Evolutionary conservation across 1,140 invertebrate genomes (phyloP).

Genomic region (Drosophila parvula): DNA sequence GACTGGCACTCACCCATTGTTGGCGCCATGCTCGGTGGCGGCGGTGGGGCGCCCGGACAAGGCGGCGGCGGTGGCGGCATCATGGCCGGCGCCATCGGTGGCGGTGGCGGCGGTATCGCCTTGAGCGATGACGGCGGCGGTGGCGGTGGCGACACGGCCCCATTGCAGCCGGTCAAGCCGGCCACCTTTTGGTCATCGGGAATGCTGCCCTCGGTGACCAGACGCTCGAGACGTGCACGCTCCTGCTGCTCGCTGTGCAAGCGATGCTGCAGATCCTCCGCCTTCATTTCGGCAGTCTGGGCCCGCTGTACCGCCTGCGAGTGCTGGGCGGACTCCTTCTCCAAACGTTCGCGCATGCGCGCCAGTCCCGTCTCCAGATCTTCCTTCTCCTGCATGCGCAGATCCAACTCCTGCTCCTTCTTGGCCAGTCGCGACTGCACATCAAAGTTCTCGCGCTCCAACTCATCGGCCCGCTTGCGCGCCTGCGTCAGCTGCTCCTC

Average conservation of each 20-base stretch:
- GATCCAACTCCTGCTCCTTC: slow-evolving; percentile 96
- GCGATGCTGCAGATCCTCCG: slow-evolving; percentile 90
- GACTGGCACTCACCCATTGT: slow-evolving; percentile 61
- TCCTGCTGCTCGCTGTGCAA: slow-evolving; percentile 93
- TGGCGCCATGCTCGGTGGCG: slow-evolving; percentile 83
- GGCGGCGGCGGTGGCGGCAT: slow-evolving; percentile 85
- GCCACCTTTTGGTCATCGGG: slow-evolving; percentile 95
- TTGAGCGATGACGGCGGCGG: slow-evolving; percentile 87
- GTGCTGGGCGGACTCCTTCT: slow-evolving; percentile 94
- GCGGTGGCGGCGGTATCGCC: slow-evolving; percentile 85
- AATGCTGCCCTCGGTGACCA: slow-evolving; percentile 94
- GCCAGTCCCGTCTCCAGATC: slow-evolving; percentile 93
- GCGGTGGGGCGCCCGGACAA: slow-evolving; percentile 84
- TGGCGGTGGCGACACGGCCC: slow-evolving; percentile 86
- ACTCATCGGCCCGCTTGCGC: slow-evolving; percentile 92
- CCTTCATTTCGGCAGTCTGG: slow-evolving; percentile 89
- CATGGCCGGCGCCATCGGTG: slow-evolving; percentile 84
- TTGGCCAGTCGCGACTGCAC: slow-evolving; percentile 93
- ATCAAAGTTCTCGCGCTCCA: slow-evolving; percentile 95
- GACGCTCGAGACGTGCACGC: slow-evolving; percentile 91
- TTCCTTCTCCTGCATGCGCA: slow-evolving; percentile 95
- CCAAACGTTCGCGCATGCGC: slow-evolving; percentile 94
- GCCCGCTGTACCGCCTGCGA: slow-evolving; percentile 93
- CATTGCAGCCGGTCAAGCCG: slow-evolving; percentile 81
- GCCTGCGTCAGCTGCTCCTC: slow-evolving; percentile 96